These are phyloP conservation scores for Sprattus sprattus DNA, from an alignment of 2,113 vertebrate genomes.

Conservation along the genomic window DNA sequence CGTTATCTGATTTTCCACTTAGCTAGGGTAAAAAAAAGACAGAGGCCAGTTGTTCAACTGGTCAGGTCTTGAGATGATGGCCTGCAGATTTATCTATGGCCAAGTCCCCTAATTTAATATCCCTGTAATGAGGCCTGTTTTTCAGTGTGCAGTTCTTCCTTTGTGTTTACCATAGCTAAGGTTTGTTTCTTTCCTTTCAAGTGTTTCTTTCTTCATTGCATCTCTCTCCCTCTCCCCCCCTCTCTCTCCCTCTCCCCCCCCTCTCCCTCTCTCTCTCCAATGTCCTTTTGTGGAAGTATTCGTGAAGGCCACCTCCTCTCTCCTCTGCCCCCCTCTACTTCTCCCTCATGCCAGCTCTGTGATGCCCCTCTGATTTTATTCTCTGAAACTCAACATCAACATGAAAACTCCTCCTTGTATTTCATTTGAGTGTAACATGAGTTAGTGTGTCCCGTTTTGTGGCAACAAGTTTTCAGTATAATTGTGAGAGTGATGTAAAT, in stretches of 20 bases:
- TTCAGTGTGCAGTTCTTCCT: neutral
- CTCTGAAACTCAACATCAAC: conserved; percentile 40
- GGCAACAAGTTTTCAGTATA: neutral
- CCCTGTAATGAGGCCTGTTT: neutral
- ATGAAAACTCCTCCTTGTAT: conserved; percentile 38
- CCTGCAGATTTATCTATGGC: neutral
- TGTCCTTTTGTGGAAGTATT: conserved; percentile 65
- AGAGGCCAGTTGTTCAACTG: neutral
- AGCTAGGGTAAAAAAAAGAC: neutral
- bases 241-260: neutral
- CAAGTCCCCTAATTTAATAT: neutral
- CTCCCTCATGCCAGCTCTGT: conserved; percentile 5
- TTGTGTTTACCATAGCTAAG: neutral
- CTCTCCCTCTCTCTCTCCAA: neutral
- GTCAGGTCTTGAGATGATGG: neutral
- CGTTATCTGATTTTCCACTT: neutral
- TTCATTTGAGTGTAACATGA: neutral
- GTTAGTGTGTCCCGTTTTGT: neutral
- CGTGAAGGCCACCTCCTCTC: conserved; percentile 16
- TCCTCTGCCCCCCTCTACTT: neutral
- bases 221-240: neutral
- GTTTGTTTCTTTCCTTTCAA: conserved; percentile 7
- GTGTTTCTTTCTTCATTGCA: conserved; percentile 8
- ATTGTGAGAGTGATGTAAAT: neutral
- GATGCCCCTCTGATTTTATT: conserved; percentile 21